Base-by-base conservation (phyloP, 2,888 invertebrate species). In the Spisula solida region DNA sequence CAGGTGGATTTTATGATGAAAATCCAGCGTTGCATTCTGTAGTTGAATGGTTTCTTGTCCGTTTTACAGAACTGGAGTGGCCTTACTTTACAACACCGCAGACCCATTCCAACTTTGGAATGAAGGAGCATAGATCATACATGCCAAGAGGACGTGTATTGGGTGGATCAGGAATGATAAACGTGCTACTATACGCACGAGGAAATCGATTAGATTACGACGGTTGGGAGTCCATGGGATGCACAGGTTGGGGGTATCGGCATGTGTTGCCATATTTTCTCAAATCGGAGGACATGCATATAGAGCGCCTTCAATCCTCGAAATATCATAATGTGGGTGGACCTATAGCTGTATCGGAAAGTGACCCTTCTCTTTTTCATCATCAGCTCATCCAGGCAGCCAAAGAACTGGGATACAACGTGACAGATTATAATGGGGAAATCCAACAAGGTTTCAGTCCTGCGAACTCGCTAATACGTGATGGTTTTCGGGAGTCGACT, bases 131-230 rank as follows among this genome's bases (percentile, higher is more conserved):
- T 94, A 97, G 98, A 79, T 98, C 98, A 95, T 98, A 98, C 94
- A 99, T 98, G 98, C 98, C 99, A 0, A 97, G 98, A 88, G 99
- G 99, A 84, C 98, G 98, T 97, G 98, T 98, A 0, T 97, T 98
- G 0, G 98, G 98, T 0, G 99, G 99, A 0, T 98, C 98, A 6
- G 98, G 98, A 47, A 98, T 98, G 0, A 97, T 99, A 0, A 99
- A 99, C 95, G 98, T 98, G 0, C 98, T 99, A 98, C 97, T 99
- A 0, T 99, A 99, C 97, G 98, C 98, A 16, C 97, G 99, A 90
- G 99, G 99, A 0, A 94, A 99, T 96, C 97, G 97, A 87, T 97
- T 98, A 0, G 99, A 99, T 96, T 99, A 97, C 96, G 98, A 99
- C 96, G 97, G 98, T 86, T 99, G 99, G 99, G 98, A 98, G 70